Conservation (phyloP, 53 echinoderm and acorn worm species). For the Actinopyga echinites region DNA sequence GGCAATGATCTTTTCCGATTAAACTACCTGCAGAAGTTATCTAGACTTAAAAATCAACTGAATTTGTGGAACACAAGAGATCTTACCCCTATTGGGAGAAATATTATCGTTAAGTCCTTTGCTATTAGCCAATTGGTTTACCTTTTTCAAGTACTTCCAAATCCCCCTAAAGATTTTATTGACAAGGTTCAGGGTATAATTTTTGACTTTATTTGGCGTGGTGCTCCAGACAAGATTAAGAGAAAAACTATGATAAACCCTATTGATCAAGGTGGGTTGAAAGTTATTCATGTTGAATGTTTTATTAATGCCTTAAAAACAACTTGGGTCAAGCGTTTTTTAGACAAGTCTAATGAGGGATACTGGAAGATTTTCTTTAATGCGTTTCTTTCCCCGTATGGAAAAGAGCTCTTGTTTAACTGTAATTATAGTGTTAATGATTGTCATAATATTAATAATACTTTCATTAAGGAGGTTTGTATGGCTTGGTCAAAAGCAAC, state of each 20-base stretch:
- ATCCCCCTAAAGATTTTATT: too few relatives aligned
- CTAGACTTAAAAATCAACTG: not conserved
- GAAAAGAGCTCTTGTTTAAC: not conserved
- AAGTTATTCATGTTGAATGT: too few relatives aligned
- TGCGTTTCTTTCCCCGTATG: not conserved
- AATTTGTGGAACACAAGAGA: not conserved
- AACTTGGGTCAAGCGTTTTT: too few relatives aligned
- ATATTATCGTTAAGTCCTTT: slow-evolving; percentile 8
- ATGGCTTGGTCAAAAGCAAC: not conserved
- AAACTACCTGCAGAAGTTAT: not conserved
- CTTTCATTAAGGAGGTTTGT: not conserved
- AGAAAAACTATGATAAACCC: not conserved
- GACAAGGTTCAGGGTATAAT: too few relatives aligned
- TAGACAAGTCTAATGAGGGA: too few relatives aligned
- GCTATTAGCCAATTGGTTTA: slow-evolving; percentile 9
- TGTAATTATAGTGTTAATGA: not conserved
- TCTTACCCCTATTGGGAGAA: not conserved
- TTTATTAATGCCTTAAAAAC: too few relatives aligned
- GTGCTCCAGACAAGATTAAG: not conserved
- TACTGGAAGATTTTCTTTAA: too few relatives aligned
- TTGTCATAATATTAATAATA: not conserved
- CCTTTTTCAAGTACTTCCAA: too few relatives aligned
- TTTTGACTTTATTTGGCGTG: not conserved
- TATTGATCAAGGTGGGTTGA: not conserved
- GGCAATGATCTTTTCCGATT: not conserved